Evolutionary conservation across 2,797 vertebrate genomes (phyloP), one percentile per base, ranked within the genome.

Genomic region (Brotula barbata): DNA sequence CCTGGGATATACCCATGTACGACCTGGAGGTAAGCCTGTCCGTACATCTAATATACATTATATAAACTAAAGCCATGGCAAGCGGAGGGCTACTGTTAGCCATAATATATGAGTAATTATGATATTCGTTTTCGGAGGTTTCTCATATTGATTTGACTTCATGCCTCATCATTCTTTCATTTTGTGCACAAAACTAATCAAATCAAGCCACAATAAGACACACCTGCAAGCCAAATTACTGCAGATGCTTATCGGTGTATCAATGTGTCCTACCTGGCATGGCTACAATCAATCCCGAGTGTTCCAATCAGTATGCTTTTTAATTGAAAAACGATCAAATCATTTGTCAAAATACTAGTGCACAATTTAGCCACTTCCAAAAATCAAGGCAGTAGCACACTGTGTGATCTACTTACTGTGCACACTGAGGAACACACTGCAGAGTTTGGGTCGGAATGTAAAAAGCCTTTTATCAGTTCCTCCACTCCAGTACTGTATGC

Each of bases 11-110:
- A 92, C 89, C 43, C 93, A 94, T 46, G 87, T 93, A 61, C 90
- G 80, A 57, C 94, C 94, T 16, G 95, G 95, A 95, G 96, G 96
- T 98, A 95, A 94, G 94, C 47, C 43, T 15, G 33, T 52, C 31
- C 4, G 4, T 15, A 21, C 36, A 16, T 1, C 15, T 40, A 16
- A 17, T 40, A 17, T 40, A 17, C 39, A 40, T 28, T 28, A n/a
- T n/a, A 6, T 5, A 37, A 37, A 37, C 36, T 37, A 37, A 14
- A 37, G 13, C 5, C 13, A 37, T 13, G 36, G 14, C 1, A 15
- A 37, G 36, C 14, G 15, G 36, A n/a, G n/a, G n/a, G 4, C 25
- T 28, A 28, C 25, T 28, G 25, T 28, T 28, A 28, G 25, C 25
- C 25, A 8, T 8, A 28, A 4, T 28, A 4, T 28, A 4, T 28